Percentiles rank a stretch among this genome's conserved stretches.
phyloP scores from a whole-genome alignment of 2,113 vertebrate genomes.

The Edolisoma coerulescens region DNA sequence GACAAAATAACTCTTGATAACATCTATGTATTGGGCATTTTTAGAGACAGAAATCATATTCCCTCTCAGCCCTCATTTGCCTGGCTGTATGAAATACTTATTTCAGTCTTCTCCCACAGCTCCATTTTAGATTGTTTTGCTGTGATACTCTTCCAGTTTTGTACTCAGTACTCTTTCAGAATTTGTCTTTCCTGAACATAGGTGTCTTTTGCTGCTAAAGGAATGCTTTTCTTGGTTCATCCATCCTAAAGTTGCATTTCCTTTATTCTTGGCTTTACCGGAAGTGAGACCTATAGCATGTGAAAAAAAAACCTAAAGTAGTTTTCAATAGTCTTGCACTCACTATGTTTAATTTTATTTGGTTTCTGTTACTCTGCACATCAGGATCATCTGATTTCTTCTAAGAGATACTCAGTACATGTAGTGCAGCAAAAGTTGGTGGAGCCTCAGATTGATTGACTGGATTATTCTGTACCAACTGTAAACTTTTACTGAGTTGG shows the following conservation, averaged over 20 bases:
- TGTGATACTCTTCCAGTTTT: neutral
- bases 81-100: neutral
- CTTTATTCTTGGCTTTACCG: neutral
- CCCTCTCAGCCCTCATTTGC: neutral
- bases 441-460: neutral
- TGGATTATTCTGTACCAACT: neutral
- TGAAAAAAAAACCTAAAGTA: neutral
- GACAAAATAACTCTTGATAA: neutral
- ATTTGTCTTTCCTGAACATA: neutral
- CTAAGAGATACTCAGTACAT: neutral
- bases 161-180: neutral
- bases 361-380: neutral
- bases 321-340: neutral
- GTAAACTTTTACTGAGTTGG: neutral
- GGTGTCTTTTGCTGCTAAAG: neutral
- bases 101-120: neutral
- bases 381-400: neutral
- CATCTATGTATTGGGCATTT: neutral
- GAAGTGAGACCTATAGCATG: neutral
- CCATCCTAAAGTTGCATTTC: neutral
- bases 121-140: neutral
- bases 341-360: neutral
- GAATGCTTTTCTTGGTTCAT: neutral
- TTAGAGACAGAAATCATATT: neutral
- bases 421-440: neutral